Percentiles rank a stretch among this genome's conserved stretches.
Evolutionary conservation across 2,888 invertebrate species (phyloP).

Genomic region (Nemotelus pantherinus): DNA sequence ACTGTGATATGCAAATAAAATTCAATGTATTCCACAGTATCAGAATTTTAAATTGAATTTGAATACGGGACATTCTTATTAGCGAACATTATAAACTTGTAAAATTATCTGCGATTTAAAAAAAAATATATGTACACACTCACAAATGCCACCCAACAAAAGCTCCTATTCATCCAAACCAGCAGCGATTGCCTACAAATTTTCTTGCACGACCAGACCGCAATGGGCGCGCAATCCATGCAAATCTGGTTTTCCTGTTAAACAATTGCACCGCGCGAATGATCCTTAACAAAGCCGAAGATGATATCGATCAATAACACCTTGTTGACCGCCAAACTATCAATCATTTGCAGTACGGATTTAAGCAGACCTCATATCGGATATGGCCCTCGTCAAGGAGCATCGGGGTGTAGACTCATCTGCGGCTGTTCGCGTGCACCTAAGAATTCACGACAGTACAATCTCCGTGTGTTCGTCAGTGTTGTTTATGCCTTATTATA

Average conservation of each 20-base stretch:
- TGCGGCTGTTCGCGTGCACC: conserved; percentile 19
- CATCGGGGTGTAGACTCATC: not conserved
- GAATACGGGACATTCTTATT: too few species aligned
- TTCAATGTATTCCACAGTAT: too few species aligned
- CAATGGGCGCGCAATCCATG: not conserved
- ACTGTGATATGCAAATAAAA: too few species aligned
- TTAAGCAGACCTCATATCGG: conserved; percentile 5
- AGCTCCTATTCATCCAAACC: too few species aligned
- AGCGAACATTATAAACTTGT: too few species aligned
- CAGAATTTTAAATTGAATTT: too few species aligned
- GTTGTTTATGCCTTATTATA: too few species aligned
- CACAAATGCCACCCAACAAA: too few species aligned
- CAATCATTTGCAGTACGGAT: conserved; percentile 19
- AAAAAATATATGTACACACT: too few species aligned
- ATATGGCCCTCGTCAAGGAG: conserved; percentile 30
- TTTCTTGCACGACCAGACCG: conserved; percentile 26
- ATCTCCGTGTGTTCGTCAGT: not conserved
- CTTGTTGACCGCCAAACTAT: conserved; percentile 40
- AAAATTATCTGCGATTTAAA: too few species aligned
- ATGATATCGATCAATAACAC: conserved; percentile 43
- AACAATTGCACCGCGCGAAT: conserved; percentile 19
- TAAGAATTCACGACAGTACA: not conserved
- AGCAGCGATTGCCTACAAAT: not conserved
- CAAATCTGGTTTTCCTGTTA: conserved; percentile 10
- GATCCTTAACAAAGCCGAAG: conserved; percentile 30